Conservation (phyloP, 2,113 vertebrate species). For the Chascanopsetta lugubris region DNA sequence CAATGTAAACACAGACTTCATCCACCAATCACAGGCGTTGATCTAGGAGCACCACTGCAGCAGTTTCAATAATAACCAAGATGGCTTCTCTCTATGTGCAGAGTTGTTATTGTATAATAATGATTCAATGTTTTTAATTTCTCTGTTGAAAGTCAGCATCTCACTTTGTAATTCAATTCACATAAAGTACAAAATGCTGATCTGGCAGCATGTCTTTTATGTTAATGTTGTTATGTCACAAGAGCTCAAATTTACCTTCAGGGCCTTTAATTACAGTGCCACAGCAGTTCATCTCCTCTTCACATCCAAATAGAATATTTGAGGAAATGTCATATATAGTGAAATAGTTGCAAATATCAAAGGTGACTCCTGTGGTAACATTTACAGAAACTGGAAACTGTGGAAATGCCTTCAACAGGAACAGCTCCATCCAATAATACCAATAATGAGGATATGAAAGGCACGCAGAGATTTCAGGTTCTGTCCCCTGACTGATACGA, state of each 20-base stretch:
- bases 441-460: conserved; percentile 53
- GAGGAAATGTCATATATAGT: conserved; percentile 17
- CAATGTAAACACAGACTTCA: no score
- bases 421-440: conserved; percentile 51
- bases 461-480: conserved; percentile 29
- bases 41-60: no score
- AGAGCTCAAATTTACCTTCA: not conserved
- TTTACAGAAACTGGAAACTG: conserved; percentile 24
- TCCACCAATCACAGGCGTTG: no score
- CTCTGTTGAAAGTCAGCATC: no score
- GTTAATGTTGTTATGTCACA: not conserved
- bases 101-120: no score
- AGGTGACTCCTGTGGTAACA: not conserved
- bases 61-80: no score
- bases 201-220: not conserved
- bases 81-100: no score
- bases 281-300: no score
- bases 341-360: conserved; percentile 3
- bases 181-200: not conserved
- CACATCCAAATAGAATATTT: conserved; percentile 7
- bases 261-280: conserved; percentile 3
- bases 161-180: not conserved
- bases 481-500: not conserved
- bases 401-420: conserved; percentile 53
- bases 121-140: no score